Percentiles rank a stretch among this genome's conserved stretches.
phyloP scores from a whole-genome alignment of 2,113 vertebrate species.

The Colaptes auratus region DNA sequence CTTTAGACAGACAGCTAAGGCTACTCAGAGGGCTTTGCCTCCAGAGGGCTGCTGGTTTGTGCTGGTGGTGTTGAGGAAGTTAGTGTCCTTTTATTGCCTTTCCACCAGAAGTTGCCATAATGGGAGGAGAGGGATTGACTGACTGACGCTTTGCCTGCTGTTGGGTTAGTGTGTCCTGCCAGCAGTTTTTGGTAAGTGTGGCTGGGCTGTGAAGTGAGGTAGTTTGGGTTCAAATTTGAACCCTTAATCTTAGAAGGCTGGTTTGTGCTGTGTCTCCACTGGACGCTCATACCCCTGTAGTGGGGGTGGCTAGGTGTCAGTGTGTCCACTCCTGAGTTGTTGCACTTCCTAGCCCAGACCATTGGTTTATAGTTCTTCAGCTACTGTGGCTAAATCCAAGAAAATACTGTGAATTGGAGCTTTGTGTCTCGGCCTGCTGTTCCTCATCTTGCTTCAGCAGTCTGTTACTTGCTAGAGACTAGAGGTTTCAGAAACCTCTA shows the following conservation, averaged over 20 bases:
- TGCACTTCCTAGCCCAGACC: background rate
- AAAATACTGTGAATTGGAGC: background rate
- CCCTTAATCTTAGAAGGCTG: background rate
- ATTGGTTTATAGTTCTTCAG: background rate
- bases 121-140: background rate
- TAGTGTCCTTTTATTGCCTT: background rate
- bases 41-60: background rate
- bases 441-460: background rate
- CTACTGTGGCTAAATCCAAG: background rate
- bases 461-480: background rate
- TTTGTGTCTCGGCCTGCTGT: background rate
- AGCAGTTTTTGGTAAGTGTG: background rate
- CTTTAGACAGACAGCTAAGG: background rate
- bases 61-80: background rate
- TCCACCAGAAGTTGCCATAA: background rate
- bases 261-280: background rate
- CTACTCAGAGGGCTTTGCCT: background rate
- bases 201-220: background rate
- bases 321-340: accelerated
- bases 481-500: background rate
- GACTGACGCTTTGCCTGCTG: background rate
- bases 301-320: background rate
- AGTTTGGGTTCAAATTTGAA: background rate
- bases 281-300: background rate
- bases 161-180: background rate